Conservation (phyloP, 2,888 invertebrate genomes). For the Caenorhabditis afra region DNA sequence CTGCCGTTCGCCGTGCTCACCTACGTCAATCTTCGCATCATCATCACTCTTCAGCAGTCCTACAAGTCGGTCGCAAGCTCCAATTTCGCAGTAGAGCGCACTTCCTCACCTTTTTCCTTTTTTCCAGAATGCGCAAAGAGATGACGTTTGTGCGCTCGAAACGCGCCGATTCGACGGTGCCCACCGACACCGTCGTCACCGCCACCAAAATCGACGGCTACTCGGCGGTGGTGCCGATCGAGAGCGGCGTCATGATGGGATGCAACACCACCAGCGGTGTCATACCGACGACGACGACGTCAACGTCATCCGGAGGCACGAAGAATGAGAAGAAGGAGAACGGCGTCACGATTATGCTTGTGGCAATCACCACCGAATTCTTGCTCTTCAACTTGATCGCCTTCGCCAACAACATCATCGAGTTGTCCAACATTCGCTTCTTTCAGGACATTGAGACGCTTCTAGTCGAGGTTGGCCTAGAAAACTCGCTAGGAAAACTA, state of each 20-base stretch:
- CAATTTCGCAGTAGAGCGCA: no score
- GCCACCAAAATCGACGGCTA: conserved; percentile 52
- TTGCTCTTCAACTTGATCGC: conserved; percentile 76
- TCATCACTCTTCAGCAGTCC: conserved; percentile 67
- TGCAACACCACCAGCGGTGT: no score
- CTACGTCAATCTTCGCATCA: conserved; percentile 73
- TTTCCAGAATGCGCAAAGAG: conserved; percentile 55
- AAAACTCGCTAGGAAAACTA: not conserved
- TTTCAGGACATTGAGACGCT: conserved; percentile 66
- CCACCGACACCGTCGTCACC: conserved; percentile 52
- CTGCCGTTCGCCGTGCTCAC: conserved; percentile 73
- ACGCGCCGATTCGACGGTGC: conserved; percentile 48
- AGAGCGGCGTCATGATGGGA: no score
- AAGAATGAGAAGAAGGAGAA: conserved; percentile 68
- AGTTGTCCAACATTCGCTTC: conserved; percentile 63
- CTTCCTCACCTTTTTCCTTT: not conserved
- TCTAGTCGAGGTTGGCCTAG: conserved; percentile 67
- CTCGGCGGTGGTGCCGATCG: conserved; percentile 45
- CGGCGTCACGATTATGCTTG: conserved; percentile 76
- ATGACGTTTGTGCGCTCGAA: conserved; percentile 44
- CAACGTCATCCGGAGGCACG: not conserved
- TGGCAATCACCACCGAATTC: conserved; percentile 77
- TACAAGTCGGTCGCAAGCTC: conserved; percentile 65
- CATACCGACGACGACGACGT: no score
- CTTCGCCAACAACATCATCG: conserved; percentile 76